These are phyloP conservation scores for Leptarthrus brevirostris DNA, from an alignment of 2,888 invertebrate genomes.

Conservation along the genomic window DNA sequence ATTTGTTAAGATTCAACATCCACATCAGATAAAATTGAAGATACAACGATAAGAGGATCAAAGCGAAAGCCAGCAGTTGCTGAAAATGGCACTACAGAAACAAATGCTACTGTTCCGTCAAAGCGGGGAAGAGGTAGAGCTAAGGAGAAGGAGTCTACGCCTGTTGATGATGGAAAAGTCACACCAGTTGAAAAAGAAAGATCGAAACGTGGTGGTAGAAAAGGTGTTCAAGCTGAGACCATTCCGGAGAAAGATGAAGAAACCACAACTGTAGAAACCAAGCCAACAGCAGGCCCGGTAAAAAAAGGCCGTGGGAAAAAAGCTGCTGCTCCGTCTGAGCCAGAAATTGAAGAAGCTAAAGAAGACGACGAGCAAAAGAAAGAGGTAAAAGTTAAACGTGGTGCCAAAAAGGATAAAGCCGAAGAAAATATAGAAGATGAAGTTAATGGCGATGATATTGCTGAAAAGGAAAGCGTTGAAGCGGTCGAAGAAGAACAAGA, in stretches of 20 bases:
- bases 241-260: background rate
- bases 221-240: background rate
- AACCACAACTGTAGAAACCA: background rate
- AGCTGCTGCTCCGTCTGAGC: background rate
- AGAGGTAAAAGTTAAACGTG: constrained; percentile 22
- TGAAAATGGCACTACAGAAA: constrained; percentile 27
- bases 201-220: constrained; percentile 8
- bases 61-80: background rate
- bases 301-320: constrained; percentile 1
- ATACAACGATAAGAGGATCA: constrained; percentile 9
- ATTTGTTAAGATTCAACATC: constrained; percentile 22
- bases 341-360: background rate
- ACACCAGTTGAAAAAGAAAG: constrained; percentile 13
- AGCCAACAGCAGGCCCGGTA: background rate
- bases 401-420: constrained; percentile 18
- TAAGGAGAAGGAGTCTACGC: background rate
- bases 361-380: constrained; percentile 24
- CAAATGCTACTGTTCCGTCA: background rate
- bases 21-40: background rate
- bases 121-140: constrained; percentile 25
- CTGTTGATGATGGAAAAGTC: background rate
- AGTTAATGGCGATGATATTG: constrained; percentile 56
- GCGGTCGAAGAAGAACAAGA: constrained; percentile 51
- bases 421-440: constrained; percentile 19
- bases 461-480: constrained; percentile 51